Conservation (phyloP, 1,140 invertebrate genomes). For the Eriocheir sinensis region DNA sequence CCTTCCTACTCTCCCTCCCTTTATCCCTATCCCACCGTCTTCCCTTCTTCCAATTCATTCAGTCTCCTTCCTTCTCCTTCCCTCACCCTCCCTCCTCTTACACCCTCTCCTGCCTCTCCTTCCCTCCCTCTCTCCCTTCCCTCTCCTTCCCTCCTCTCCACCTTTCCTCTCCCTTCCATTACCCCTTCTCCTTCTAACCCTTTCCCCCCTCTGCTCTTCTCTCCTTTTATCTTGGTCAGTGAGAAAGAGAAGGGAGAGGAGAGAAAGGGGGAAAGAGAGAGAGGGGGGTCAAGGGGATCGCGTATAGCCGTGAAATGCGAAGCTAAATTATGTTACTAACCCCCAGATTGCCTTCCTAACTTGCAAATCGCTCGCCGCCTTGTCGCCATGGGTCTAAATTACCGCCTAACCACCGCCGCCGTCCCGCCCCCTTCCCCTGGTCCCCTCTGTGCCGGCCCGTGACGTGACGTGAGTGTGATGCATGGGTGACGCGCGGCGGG, state of each 20-base stretch:
- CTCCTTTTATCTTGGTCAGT: neutral
- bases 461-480: constrained; percentile 18
- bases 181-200: neutral
- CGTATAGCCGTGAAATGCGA: constrained; percentile 17
- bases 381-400: constrained; percentile 47
- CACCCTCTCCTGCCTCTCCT: neutral
- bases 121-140: neutral
- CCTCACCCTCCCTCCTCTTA: too few relatives aligned
- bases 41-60: too few relatives aligned
- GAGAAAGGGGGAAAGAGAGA: too few relatives aligned
- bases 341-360: constrained; percentile 1
- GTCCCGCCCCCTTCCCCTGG: too few relatives aligned
- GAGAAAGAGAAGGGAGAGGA: too few relatives aligned
- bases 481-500: constrained; percentile 44
- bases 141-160: neutral
- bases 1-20: too few relatives aligned
- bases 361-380: constrained; percentile 32
- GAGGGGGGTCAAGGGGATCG: neutral
- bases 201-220: neutral
- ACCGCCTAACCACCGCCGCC: neutral
- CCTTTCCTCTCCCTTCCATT: neutral
- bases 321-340: constrained; percentile 12
- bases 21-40: too few relatives aligned
- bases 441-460: neutral
- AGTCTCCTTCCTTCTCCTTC: too few relatives aligned